phyloP scores from a whole-genome alignment of 2,888 invertebrate genomes.

The Pristionchus entomophagus region DNA sequence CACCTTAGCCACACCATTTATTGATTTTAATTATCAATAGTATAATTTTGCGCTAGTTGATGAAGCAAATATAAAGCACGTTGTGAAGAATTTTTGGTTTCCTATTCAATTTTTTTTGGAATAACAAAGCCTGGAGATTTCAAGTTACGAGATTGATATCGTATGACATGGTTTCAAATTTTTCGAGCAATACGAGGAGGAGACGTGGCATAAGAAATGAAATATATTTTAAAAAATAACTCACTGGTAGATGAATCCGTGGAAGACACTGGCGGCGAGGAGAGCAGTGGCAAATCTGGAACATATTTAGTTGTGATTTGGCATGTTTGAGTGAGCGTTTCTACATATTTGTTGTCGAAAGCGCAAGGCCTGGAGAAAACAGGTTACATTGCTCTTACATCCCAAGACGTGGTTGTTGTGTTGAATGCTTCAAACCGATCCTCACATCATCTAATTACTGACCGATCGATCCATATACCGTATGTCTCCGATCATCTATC shows the following conservation, averaged over 20 bases:
- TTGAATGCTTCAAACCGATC: too few relatives aligned
- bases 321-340: constrained; percentile 49
- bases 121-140: too few relatives aligned
- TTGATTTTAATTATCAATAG: neutral
- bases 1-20: constrained; percentile 40
- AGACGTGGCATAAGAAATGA: constrained; percentile 11
- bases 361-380: too few relatives aligned
- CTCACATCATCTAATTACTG: neutral
- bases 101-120: too few relatives aligned
- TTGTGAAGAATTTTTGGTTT: too few relatives aligned
- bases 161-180: too few relatives aligned
- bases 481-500: too few relatives aligned
- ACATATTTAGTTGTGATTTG: neutral
- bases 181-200: too few relatives aligned
- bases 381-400: too few relatives aligned
- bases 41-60: neutral
- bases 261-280: constrained; percentile 64
- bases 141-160: too few relatives aligned
- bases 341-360: constrained; percentile 50
- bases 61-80: neutral
- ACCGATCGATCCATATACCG: neutral
- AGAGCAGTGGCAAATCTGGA: constrained; percentile 56
- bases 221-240: constrained; percentile 49
- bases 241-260: constrained; percentile 68
- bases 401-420: too few relatives aligned